Evolutionary conservation across 2,888 invertebrate species (phyloP).

Genomic region (Boloria selene): DNA sequence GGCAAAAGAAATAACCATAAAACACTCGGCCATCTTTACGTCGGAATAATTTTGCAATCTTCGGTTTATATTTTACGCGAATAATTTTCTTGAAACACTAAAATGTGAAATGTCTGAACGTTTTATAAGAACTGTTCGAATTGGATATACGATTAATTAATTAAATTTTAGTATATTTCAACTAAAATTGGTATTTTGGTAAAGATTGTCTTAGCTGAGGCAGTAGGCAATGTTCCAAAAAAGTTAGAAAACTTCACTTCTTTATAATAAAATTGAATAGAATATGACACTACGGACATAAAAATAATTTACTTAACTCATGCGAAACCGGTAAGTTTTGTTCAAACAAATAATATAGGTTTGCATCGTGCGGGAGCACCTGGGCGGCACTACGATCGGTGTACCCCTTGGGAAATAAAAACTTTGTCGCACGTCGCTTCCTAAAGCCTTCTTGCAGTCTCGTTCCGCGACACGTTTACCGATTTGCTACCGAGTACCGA

Average conservation of each 20-base stretch:
- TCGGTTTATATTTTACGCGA: constrained; percentile 55
- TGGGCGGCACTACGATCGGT: constrained; percentile 80
- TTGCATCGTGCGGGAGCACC: constrained; percentile 75
- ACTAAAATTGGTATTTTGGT: background rate
- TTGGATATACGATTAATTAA: constrained; percentile 8
- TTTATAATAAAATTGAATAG: constrained; percentile 63
- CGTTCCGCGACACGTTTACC: constrained; percentile 69
- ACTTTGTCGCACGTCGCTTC: constrained; percentile 81
- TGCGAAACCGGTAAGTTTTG: constrained; percentile 79
- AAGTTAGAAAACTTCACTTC: no score
- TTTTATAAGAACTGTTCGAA: constrained; percentile 19
- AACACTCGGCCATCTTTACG: constrained; percentile 60
- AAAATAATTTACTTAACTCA: constrained; percentile 80
- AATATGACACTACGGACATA: constrained; percentile 66
- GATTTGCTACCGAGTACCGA: constrained; percentile 74
- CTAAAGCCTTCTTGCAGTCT: constrained; percentile 78
- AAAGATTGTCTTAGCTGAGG: background rate
- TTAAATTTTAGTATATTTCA: constrained; percentile 9
- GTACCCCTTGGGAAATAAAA: constrained; percentile 80
- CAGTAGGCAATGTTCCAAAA: no score
- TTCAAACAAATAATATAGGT: constrained; percentile 82
- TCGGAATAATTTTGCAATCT: constrained; percentile 63
- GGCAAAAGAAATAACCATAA: constrained; percentile 59
- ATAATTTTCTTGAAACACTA: constrained; percentile 27
- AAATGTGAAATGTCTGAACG: constrained; percentile 6